Evolutionary conservation across 2,797 vertebrate species (phyloP), one percentile per base, ranked within the genome.

Genomic region (Pseudochaenichthys georgianus): DNA sequence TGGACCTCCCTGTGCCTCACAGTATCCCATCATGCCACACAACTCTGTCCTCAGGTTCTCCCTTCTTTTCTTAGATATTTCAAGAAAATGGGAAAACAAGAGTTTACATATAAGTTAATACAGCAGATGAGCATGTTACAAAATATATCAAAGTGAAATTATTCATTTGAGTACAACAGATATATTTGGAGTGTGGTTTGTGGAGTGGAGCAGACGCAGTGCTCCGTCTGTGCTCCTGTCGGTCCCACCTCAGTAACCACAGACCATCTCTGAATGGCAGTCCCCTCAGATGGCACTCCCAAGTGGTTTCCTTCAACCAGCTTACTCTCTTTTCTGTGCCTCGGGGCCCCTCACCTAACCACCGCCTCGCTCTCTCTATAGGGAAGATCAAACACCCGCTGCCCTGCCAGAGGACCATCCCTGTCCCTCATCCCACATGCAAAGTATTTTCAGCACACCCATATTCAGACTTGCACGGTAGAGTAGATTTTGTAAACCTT

Each of bases 311-410:
- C 77, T 69, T 81, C 79, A 68, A 73, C 87, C 78, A 72, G 70
- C 31, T 66, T 78, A 75, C 73, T 51, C 81, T 80, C 78, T 82
- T 46, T 77, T 83, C 68, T 76, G 69, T 84, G 71, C 84, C 80
- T 73, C 0, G 43, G 82, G 85, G 83, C 89, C 85, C 84, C 85
- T 88, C 81, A 89, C 89, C 81, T 86, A 77, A 93, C 90, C 92
- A 72, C 91, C 69, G 46, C 75, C 69, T 83, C 47, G 75, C 74
- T 82, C 62, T 77, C 82, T 78, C 67, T 83, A 70, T 60, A 82
- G 76, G 59, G 67, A 78, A 85, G 83, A 90, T 89, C 83, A 92
- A 89, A 90, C 77, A 58, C 60, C 67, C 28, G 72, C 62, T 66
- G 73, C 66, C 64, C 38, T 50, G 70, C 84, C 77, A 79, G 77